Percentiles rank a stretch among this genome's conserved stretches.
Conservation (phyloP, 1,140 invertebrate genomes). For the Solenopsis fugax region DNA sequence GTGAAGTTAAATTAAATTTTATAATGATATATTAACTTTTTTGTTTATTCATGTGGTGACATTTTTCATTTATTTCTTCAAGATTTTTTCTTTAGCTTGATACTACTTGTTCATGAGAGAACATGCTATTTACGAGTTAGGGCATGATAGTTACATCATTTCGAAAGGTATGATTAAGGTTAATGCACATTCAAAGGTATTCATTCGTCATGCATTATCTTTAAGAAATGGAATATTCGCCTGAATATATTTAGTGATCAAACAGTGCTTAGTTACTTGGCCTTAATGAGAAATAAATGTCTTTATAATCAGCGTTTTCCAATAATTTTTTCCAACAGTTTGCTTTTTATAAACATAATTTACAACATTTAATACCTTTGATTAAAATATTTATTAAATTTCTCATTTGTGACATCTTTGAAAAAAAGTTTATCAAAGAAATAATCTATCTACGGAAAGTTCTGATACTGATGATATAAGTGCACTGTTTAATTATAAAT, state of each 20-base stretch:
- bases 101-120: constrained; percentile 42
- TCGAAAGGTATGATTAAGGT: constrained; percentile 34
- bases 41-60: not conserved
- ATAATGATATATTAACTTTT: constrained; percentile 33
- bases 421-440: constrained; percentile 18
- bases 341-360: not conserved
- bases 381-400: constrained; percentile 34
- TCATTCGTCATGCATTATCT: constrained; percentile 44
- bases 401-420: constrained; percentile 7
- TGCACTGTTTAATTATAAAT: not conserved
- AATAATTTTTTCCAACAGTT: not conserved
- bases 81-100: not conserved
- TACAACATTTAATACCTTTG: not conserved
- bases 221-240: constrained; percentile 20
- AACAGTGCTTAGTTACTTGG: not conserved
- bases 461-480: not conserved
- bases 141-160: not conserved
- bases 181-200: constrained; percentile 12
- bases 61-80: not conserved
- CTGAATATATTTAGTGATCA: not conserved
- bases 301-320: constrained; percentile 20
- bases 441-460: not conserved
- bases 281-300: constrained; percentile 22
- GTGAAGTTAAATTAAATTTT: constrained; percentile 72
- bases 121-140: not conserved